These are phyloP conservation scores for Stomatorhinus ivindoensis DNA, from an alignment of 2,113 vertebrate species.

Conservation along the genomic window DNA sequence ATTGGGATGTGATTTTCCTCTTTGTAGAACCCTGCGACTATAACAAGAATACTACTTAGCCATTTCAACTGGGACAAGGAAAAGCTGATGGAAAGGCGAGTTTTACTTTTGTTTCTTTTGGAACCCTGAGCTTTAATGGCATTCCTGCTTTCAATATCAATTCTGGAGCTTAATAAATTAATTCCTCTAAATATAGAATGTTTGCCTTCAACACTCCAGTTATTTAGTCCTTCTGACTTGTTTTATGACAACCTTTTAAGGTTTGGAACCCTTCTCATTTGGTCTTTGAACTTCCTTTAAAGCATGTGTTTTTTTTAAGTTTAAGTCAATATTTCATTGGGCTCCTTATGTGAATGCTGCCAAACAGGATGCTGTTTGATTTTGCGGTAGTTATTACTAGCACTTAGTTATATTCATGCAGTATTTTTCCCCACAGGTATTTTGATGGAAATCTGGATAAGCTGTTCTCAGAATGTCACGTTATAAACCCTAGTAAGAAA, in stretches of 20 bases:
- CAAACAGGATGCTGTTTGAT: background rate
- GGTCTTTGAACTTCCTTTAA: background rate
- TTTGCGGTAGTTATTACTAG: background rate
- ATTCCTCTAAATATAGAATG: background rate
- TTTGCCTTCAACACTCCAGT: background rate
- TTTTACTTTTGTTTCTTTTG: background rate
- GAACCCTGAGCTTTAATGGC: background rate
- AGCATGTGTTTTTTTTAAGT: background rate
- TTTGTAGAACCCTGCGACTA: constrained; percentile 91
- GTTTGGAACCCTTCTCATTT: background rate
- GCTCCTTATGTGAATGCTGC: background rate
- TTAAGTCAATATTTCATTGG: background rate
- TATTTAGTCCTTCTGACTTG: background rate
- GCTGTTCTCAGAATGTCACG: constrained; percentile 98
- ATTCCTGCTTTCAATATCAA: background rate
- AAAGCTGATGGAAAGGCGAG: constrained; percentile 98
- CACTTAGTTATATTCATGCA: constrained; percentile 8
- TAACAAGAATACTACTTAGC: constrained; percentile 98
- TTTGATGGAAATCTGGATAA: constrained; percentile 99
- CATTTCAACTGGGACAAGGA: constrained; percentile 99
- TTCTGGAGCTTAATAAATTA: background rate
- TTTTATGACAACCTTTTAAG: background rate
- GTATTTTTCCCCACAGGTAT: constrained; percentile 71
- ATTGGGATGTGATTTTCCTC: constrained; percentile 20
- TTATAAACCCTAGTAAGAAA: constrained; percentile 99